Conservation (phyloP, 2,888 invertebrate genomes). For the Omphaloscelis lunosa region DNA sequence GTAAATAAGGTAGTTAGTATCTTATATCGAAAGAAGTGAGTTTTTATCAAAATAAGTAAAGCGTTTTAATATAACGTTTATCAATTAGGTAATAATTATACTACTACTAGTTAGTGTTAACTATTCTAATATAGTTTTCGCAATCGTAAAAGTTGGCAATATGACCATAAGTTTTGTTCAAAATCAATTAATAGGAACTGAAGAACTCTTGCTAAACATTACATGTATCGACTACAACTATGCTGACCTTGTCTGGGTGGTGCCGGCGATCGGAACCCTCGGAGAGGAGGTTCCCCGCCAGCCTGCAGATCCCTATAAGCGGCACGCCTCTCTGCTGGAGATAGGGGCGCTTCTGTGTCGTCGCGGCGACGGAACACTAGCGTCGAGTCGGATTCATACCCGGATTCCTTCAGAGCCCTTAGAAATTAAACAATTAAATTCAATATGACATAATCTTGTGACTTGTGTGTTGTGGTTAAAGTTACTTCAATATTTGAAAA, state of each 20-base stretch:
- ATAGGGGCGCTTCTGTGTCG: slow-evolving; percentile 92
- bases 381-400: slow-evolving; percentile 97
- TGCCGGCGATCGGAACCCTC: slow-evolving; percentile 97
- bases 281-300: slow-evolving; percentile 98
- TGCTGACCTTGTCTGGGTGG: slow-evolving; percentile 90
- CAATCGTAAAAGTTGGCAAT: background rate
- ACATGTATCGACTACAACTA: background rate
- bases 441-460: background rate
- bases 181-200: background rate
- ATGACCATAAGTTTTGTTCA: background rate
- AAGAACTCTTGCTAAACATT: background rate
- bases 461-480: background rate
- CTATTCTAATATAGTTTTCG: background rate
- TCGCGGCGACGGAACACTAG: slow-evolving; percentile 95
- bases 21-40: slow-evolving; percentile 9
- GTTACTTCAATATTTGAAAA: background rate
- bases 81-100: background rate
- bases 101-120: background rate
- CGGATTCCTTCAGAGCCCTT: slow-evolving; percentile 96
- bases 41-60: slow-evolving; percentile 11
- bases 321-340: slow-evolving; percentile 95
- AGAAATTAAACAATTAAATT: background rate
- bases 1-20: slow-evolving; percentile 23
- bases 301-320: slow-evolving; percentile 97
- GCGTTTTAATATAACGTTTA: background rate